These are phyloP conservation scores for Tenthredo amoena DNA, from an alignment of 2,888 invertebrate genomes.

Conservation along the genomic window DNA sequence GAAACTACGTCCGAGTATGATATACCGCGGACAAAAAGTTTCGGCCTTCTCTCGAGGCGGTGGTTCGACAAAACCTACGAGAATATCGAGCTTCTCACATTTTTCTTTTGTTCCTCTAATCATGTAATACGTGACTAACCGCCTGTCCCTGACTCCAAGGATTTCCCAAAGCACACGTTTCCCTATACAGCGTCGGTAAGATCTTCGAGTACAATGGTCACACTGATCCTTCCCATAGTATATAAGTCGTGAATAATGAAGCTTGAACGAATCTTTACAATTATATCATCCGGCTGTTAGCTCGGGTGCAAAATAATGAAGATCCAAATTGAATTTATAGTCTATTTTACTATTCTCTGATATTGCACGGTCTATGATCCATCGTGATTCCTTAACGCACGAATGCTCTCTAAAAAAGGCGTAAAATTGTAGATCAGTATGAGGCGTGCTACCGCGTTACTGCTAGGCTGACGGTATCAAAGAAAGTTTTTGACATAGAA, in stretches of 20 bases:
- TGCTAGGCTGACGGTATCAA: neutral
- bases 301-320: neutral
- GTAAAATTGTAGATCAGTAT: neutral
- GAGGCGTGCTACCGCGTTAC: neutral
- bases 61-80: neutral
- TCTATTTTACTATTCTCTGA: neutral
- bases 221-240: neutral
- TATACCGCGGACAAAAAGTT: slow-evolving; percentile 26
- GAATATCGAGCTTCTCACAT: slow-evolving; percentile 2
- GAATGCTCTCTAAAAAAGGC: neutral
- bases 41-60: slow-evolving; percentile 24
- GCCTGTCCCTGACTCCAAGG: neutral
- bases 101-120: neutral
- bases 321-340: neutral
- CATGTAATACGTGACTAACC: slow-evolving; percentile 1
- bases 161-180: neutral
- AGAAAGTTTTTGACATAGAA: neutral
- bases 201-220: neutral
- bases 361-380: neutral
- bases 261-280: neutral
- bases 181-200: neutral
- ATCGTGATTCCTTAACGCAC: neutral
- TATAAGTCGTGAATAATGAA: neutral
- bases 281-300: neutral
- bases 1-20: slow-evolving; percentile 37